A percentile compares a stretch with the other conserved stretches of the same genome.
Conservation (phyloP, 2,888 invertebrate genomes). For the Apodemia hepburni region DNA sequence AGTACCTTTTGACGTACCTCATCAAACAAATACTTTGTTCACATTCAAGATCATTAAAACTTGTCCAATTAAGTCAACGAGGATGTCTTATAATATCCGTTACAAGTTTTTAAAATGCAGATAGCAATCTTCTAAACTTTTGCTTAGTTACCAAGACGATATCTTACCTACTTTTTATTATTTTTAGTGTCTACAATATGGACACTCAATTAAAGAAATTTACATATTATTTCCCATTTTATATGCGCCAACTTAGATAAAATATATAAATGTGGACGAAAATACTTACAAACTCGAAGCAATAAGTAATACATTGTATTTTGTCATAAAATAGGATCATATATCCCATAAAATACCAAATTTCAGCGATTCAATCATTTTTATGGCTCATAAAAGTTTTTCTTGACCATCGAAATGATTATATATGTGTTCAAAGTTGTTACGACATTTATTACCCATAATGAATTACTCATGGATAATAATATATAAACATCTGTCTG, state of each 20-base stretch:
- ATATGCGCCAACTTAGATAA: not conserved
- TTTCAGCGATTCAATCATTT: constrained; percentile 22
- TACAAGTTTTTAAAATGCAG: too few species aligned
- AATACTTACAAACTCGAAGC: not conserved
- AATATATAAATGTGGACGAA: not conserved
- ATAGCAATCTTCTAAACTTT: too few species aligned
- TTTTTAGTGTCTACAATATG: not conserved
- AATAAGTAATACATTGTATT: constrained; percentile 27
- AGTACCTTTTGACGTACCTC: too few species aligned
- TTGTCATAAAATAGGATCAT: constrained; percentile 40
- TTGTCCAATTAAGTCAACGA: too few species aligned
- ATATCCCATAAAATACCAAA: constrained; percentile 23
- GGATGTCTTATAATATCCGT: too few species aligned
- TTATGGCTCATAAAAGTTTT: constrained; percentile 29
- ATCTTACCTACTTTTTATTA: too few species aligned
- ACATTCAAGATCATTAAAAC: too few species aligned
- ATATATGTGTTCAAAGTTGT: constrained; percentile 26
- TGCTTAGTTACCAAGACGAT: too few species aligned
- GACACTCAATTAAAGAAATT: not conserved
- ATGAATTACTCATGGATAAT: constrained; percentile 37
- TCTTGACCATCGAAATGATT: constrained; percentile 19
- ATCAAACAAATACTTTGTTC: too few species aligned
- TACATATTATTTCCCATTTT: not conserved
- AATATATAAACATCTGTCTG: constrained; percentile 39
- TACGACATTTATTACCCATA: constrained; percentile 38